Evolutionary conservation across 2,797 vertebrate genomes (phyloP).

Genomic region (Enteromius treurensis): DNA sequence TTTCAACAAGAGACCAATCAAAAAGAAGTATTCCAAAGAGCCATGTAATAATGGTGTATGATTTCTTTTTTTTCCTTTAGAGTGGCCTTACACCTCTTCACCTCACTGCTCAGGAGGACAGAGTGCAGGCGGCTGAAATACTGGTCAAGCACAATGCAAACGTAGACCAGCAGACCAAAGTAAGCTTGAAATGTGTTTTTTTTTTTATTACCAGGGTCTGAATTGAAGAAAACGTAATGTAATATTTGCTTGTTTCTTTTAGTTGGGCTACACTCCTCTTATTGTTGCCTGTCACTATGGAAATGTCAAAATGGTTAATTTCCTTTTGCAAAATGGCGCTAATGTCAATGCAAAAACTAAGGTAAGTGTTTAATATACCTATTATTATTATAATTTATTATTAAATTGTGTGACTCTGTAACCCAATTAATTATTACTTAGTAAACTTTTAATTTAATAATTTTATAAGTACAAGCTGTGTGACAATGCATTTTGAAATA

Average conservation of each 20-base stretch:
- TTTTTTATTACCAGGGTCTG: neutral
- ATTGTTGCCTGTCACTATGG: constrained; percentile 98
- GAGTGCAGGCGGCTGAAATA: constrained; percentile 87
- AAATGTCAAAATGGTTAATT: constrained; percentile 95
- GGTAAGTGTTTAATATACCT: constrained; percentile 72
- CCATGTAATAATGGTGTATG: neutral
- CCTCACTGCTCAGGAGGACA: constrained; percentile 94
- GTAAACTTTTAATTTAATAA: neutral
- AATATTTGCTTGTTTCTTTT: constrained; percentile 75
- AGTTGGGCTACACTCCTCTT: constrained; percentile 96
- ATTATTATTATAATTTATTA: no score
- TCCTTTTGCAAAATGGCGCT: constrained; percentile 90
- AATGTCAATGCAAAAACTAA: constrained; percentile 90
- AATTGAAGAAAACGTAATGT: neutral
- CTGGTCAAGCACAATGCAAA: constrained; percentile 88
- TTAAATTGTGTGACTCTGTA: neutral
- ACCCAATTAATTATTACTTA: neutral
- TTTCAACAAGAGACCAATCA: neutral
- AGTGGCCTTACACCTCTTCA: constrained; percentile 91
- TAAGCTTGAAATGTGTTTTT: constrained; percentile 58
- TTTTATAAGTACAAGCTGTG: neutral
- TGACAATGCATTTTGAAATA: neutral
- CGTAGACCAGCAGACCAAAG: constrained; percentile 95
- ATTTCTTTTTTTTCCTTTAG: constrained; percentile 66
- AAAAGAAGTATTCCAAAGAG: neutral